Evolutionary conservation across 53 echinoderm and acorn worm genomes (phyloP).

Genomic region (Glandiceps talaboti): DNA sequence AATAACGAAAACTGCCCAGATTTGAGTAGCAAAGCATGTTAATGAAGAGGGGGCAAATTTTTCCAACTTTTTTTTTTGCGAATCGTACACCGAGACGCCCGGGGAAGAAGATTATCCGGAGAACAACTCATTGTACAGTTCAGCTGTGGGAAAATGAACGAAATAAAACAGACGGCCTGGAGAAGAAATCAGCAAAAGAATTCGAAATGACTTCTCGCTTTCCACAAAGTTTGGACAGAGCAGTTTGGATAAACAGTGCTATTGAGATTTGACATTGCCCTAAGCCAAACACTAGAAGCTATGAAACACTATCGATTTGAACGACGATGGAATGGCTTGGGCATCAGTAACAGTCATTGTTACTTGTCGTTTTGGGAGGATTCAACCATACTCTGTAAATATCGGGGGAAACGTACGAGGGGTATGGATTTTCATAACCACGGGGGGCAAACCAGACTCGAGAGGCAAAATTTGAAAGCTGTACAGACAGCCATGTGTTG

Average conservation of each 20-base stretch:
- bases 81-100: no score
- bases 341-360: neutral
- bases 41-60: no score
- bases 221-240: neutral
- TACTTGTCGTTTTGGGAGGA: neutral
- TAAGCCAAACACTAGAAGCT: neutral
- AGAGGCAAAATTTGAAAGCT: no score
- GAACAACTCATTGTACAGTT: no score
- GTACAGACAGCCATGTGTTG: no score
- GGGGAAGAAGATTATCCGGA: no score
- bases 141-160: neutral
- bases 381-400: no score
- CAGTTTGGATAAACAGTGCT: neutral
- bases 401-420: neutral
- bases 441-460: neutral
- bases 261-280: neutral
- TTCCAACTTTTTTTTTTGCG: no score
- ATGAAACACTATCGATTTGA: neutral
- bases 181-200: neutral
- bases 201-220: neutral
- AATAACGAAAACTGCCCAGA: no score
- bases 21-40: no score
- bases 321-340: neutral
- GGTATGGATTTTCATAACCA: neutral
- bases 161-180: neutral